Base-by-base conservation (phyloP, 2,888 invertebrate species). In the Tetanocera ferruginea region DNA sequence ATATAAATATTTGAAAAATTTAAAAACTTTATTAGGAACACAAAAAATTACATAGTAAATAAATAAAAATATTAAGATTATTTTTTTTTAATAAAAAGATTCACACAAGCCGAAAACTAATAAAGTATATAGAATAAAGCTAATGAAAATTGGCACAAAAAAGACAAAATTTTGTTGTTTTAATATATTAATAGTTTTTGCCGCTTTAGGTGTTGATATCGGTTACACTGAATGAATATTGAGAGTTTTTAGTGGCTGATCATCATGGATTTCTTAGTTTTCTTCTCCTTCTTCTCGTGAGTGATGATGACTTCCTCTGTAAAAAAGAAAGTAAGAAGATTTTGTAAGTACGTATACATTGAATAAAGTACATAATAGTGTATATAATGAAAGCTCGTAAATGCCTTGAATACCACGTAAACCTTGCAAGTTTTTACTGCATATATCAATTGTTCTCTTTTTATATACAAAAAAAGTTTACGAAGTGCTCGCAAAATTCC, bases 181-280 rank as follows among this genome's bases (percentile, higher is more conserved):
- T 31, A 5, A 64, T 28, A 37, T 19, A 9, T 73, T 25, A 19
- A 60, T n/a, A 19, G 8, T 31, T 67, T 0, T 5, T 82, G 4
- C 49, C 84, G 11, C 51, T 86, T 0, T 69, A 34, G 14, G 31
- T 28, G 2, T 64, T 28, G 1, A n/a, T 55, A 14, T 3, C 6
- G n/a, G 23, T 5, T 2, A 23, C 2, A 5, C n/a, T 8, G 6
- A 2, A 55, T 2, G 1, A 55, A 19, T 55, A 19, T 55, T 19
- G 2, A 23, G 55, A 55, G 25, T 28, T 55, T 83, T 83, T 87
- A 87, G 72, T 87, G 86, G 82, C 88, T 87, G 82, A 88, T 86
- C 83, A 87, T 83, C 88, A 88, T 88, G 64, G 87, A 86, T 83
- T 88, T 87, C 86, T 87, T 87, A 82, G 87, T 85, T 82, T 87